These are phyloP conservation scores for Kryptopterus vitreolus DNA, from an alignment of 2,797 vertebrate species.

Conservation along the genomic window DNA sequence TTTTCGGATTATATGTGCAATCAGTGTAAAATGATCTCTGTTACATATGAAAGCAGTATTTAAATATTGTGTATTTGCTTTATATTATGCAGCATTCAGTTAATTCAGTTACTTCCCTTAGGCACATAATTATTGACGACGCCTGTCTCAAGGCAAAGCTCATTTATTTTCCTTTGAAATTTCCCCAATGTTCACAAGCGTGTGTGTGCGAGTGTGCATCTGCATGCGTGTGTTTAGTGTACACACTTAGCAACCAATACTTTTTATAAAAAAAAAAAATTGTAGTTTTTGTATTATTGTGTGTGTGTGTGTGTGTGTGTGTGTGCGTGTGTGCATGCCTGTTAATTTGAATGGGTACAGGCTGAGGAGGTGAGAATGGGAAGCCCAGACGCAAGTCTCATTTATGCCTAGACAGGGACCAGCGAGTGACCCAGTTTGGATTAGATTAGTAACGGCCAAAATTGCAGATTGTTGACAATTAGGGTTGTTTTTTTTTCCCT, in stretches of 20 bases:
- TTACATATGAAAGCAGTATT: constrained; percentile 73
- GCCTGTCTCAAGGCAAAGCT: constrained; percentile 36
- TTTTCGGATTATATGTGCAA: constrained; percentile 83
- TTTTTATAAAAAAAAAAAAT: no score
- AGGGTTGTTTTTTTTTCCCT: neutral
- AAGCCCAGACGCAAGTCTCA: constrained; percentile 24
- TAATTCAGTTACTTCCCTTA: constrained; percentile 55
- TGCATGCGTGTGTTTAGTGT: neutral
- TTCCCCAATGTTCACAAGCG: constrained; percentile 43
- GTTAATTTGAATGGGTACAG: constrained; percentile 49
- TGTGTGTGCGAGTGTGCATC: constrained; percentile 10
- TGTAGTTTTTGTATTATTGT: constrained; percentile 20
- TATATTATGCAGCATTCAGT: constrained; percentile 56
- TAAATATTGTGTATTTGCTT: constrained; percentile 59
- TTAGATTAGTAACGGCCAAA: neutral
- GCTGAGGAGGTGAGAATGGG: constrained; percentile 11
- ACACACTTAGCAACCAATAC: constrained; percentile 9
- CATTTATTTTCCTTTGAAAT: neutral
- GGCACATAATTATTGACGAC: constrained; percentile 71
- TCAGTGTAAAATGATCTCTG: constrained; percentile 72
- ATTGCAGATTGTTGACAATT: neutral
- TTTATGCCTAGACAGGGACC: neutral
- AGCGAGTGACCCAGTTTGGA: neutral
- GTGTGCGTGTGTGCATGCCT: neutral
- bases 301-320: constrained; percentile 42